Percentiles rank a stretch among this genome's conserved stretches.
Conservation (phyloP, 2,888 invertebrate genomes). For the Lymantria monacha region DNA sequence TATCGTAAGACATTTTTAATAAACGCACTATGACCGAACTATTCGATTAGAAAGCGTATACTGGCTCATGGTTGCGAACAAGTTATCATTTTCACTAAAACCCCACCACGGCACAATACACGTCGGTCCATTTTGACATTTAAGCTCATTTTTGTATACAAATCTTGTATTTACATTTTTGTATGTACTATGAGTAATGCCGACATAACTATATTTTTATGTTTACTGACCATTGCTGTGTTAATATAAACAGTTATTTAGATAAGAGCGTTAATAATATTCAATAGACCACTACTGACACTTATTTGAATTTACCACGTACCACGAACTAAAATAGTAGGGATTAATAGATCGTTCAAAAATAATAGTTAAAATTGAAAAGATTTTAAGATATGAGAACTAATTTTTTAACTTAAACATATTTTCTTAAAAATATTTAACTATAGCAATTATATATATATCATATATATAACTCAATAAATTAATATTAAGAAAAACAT, state of each 20-base stretch:
- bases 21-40: slow-evolving; percentile 24
- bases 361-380: too few relatives aligned
- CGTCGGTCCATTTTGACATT: slow-evolving; percentile 52
- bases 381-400: too few relatives aligned
- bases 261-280: too few relatives aligned
- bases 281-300: too few relatives aligned
- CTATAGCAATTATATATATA: too few relatives aligned
- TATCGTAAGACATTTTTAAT: slow-evolving; percentile 77
- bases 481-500: too few relatives aligned
- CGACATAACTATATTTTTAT: neutral
- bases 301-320: too few relatives aligned
- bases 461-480: too few relatives aligned
- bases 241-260: neutral
- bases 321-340: too few relatives aligned
- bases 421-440: too few relatives aligned
- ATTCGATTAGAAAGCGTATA: slow-evolving; percentile 75
- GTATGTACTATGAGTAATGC: neutral
- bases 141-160: slow-evolving; percentile 37
- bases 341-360: too few relatives aligned
- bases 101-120: slow-evolving; percentile 70
- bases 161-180: slow-evolving; percentile 42
- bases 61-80: slow-evolving; percentile 53
- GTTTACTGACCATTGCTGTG: slow-evolving; percentile 8
- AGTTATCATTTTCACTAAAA: slow-evolving; percentile 59
- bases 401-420: too few relatives aligned